Percentiles rank a stretch among this genome's conserved stretches.
Evolutionary conservation across 2,113 vertebrate species (phyloP).

Genomic region (Hydropotes inermis): DNA sequence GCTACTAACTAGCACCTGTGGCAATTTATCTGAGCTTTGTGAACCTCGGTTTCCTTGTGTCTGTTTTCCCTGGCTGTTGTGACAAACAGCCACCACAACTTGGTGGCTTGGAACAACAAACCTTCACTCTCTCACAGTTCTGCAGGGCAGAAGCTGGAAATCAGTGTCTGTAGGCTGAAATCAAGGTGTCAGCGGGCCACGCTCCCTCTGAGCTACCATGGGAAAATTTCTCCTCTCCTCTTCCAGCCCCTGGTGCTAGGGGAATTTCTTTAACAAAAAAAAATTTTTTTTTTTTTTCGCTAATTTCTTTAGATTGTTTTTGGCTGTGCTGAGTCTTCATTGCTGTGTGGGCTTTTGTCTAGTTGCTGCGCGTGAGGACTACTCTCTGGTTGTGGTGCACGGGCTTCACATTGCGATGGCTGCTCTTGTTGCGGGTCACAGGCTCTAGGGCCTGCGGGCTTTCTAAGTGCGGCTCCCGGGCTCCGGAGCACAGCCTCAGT

Average conservation of each 20-base stretch:
- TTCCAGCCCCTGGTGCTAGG: neutral
- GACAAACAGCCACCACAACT: neutral
- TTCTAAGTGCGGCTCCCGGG: neutral
- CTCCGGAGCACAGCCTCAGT: neutral
- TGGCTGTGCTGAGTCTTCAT: neutral
- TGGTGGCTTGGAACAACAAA: neutral
- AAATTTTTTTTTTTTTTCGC: neutral
- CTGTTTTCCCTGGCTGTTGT: neutral
- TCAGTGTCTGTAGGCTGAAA: neutral
- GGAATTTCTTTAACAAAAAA: neutral
- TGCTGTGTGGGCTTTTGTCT: neutral
- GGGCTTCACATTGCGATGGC: neutral
- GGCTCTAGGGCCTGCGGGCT: neutral
- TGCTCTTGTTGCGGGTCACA: neutral
- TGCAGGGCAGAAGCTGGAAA: neutral
- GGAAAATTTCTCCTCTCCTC: neutral
- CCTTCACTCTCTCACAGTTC: neutral
- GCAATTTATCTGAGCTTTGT: neutral
- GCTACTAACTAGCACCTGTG: neutral
- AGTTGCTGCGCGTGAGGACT: neutral
- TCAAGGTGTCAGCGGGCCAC: neutral
- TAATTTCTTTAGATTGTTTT: neutral
- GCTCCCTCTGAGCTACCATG: neutral
- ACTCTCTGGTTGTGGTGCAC: accelerated
- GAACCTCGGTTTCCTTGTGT: neutral